These are phyloP conservation scores for Drosophila nasuta DNA, from an alignment of 1,140 invertebrate genomes.

Conservation along the genomic window DNA sequence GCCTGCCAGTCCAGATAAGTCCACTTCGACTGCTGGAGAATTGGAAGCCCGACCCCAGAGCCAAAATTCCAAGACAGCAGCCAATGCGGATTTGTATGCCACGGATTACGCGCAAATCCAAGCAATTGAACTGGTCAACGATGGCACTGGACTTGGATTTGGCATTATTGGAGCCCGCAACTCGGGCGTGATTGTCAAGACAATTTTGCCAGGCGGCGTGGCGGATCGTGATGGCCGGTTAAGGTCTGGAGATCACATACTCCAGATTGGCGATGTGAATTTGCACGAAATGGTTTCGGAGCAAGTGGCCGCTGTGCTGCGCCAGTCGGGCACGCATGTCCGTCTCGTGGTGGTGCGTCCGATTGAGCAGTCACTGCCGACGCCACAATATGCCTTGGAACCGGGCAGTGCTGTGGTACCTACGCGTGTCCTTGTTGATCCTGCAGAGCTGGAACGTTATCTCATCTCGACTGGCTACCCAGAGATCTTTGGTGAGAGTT, in stretches of 20 bases:
- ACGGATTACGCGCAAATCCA: slow-evolving; percentile 98
- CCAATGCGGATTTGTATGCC: slow-evolving; percentile 90
- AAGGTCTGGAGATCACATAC: slow-evolving; percentile 97
- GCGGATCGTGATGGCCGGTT: slow-evolving; percentile 97
- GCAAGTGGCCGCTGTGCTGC: slow-evolving; percentile 97
- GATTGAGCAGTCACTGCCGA: slow-evolving; percentile 89
- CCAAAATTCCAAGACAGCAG: slow-evolving; percentile 73
- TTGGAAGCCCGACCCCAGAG: slow-evolving; percentile 86
- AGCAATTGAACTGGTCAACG: slow-evolving; percentile 97
- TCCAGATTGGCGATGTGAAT: slow-evolving; percentile 95
- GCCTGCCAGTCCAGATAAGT: slow-evolving; percentile 80
- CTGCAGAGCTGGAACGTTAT: slow-evolving; percentile 93
- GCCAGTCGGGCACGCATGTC: slow-evolving; percentile 96
- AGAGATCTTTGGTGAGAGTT: slow-evolving; percentile 87
- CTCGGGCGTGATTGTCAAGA: slow-evolving; percentile 98
- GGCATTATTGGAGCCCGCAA: slow-evolving; percentile 97
- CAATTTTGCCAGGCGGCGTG: slow-evolving; percentile 97
- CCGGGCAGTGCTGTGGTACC: slow-evolving; percentile 87
- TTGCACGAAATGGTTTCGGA: slow-evolving; percentile 98
- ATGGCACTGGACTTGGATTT: slow-evolving; percentile 98
- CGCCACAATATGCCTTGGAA: slow-evolving; percentile 70
- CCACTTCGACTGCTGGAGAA: slow-evolving; percentile 70
- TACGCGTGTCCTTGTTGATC: slow-evolving; percentile 91
- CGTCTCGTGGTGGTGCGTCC: slow-evolving; percentile 96
- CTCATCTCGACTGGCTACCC: slow-evolving; percentile 92